phyloP scores from a whole-genome alignment of 2,113 vertebrate genomes.

The Callaeas wilsoni region DNA sequence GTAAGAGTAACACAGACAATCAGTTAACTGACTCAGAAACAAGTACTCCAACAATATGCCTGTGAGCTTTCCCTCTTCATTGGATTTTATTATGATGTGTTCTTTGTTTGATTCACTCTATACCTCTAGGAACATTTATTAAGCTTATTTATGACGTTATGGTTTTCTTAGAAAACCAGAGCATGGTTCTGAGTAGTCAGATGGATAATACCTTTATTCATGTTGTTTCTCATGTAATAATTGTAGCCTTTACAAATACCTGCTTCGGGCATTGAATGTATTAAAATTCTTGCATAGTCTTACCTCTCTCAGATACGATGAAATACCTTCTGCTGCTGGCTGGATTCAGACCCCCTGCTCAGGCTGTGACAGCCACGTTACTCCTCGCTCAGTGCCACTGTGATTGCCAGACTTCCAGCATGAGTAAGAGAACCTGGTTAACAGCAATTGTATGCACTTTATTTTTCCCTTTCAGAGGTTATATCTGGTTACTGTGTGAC shows the following conservation, averaged over 20 bases:
- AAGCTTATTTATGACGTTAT: not conserved
- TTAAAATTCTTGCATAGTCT: not conserved
- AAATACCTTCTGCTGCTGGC: not conserved
- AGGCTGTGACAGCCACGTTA: not conserved
- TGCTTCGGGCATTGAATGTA: not conserved
- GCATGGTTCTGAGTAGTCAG: not conserved
- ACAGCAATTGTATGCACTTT: not conserved
- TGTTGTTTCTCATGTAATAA: not conserved
- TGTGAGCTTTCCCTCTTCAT: not conserved
- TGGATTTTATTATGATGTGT: not conserved
- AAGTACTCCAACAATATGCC: not conserved
- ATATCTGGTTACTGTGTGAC: conserved; percentile 22
- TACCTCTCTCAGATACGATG: not conserved
- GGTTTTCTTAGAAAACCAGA: conserved; percentile 8
- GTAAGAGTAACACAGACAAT: not conserved
- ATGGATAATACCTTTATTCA: not conserved
- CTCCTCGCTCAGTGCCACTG: not conserved
- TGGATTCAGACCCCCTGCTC: not conserved
- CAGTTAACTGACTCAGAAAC: conserved; percentile 17
- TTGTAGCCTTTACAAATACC: not conserved
- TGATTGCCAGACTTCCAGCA: not conserved
- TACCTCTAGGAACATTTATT: conserved; percentile 29
- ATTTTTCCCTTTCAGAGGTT: conserved; percentile 21
- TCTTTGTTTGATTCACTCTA: conserved; percentile 9
- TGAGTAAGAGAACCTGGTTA: not conserved